Evolutionary conservation across 2,888 invertebrate species (phyloP), one percentile per base, ranked within the genome.

Genomic region (Megaustenia siamemsis): DNA sequence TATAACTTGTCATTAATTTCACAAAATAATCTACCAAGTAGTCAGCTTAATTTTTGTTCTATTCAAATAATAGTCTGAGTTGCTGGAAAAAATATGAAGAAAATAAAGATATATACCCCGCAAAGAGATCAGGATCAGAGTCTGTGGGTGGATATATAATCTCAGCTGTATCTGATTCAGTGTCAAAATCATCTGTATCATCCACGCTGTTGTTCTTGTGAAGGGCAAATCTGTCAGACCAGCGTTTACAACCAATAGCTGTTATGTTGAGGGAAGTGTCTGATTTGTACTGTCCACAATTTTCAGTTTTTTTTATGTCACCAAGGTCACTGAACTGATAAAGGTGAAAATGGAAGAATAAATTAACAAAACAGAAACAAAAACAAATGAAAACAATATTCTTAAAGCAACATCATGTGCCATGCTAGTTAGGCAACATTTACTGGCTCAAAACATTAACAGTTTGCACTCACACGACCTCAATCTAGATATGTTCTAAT

Each of bases 91-190:
- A 45, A n/a, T 28, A 21, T 1, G 10, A n/a, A 0, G 12, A 45
- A 40, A 43, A 43, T 24, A 71, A 40, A 38, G 5, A 40, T 40
- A 45, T 28, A 79, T 83, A 90, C 91, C 89, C 89, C 15, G 89
- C 86, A 79, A 86, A 86, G 24, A 88, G 86, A 71, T 90, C 90
- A 45, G 89, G 88, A 35, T 90, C 91, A 28, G 86, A 82, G 66
- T 89, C 91, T 63, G 88, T 89, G 4, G 90, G 90, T 21, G 90
- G 91, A 86, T 92, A 92, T 68, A 92, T 91, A 53, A 92, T 89
- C 78, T 91, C 91, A 15, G 88, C 86, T 35, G 90, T 86, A 66
- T 90, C 90, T 0, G 89, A 88, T 21, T 88, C 87, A 18, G 87
- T 87, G 77, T 91, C 91, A 24, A 81, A 85, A 2, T 90, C 90